Percentiles rank a stretch among this genome's conserved stretches.
phyloP scores from a whole-genome alignment of 2,113 vertebrate genomes.

The Aldabrachelys gigantea region DNA sequence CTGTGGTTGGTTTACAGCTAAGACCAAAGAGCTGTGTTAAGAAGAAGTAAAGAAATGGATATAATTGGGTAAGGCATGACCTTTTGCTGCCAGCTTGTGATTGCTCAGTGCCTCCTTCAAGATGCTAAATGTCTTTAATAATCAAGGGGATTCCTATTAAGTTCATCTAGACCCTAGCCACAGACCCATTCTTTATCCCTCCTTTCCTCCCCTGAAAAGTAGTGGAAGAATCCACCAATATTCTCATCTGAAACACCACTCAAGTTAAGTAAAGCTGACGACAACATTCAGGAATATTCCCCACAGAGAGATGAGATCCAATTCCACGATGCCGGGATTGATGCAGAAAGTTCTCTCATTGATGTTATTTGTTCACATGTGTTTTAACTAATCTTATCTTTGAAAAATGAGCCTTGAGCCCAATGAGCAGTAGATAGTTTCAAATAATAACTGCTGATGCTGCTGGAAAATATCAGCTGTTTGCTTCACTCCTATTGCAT shows the following conservation, averaged over 20 bases:
- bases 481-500: neutral
- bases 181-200: neutral
- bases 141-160: neutral
- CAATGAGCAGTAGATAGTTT: neutral
- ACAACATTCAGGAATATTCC: neutral
- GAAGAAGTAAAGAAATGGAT: neutral
- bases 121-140: neutral
- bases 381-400: neutral
- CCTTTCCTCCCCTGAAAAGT: neutral
- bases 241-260: neutral
- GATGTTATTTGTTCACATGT: neutral
- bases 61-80: neutral
- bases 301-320: neutral
- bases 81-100: neutral
- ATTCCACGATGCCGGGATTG: neutral
- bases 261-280: neutral
- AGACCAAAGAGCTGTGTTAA: neutral
- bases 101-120: neutral
- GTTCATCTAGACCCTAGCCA: neutral
- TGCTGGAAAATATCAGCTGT: neutral
- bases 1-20: neutral
- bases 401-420: neutral
- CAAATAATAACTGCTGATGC: neutral
- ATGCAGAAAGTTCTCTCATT: neutral
- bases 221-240: neutral